These are phyloP conservation scores for Recurvirostra avosetta DNA, from an alignment of 2,113 vertebrate species.

Conservation along the genomic window DNA sequence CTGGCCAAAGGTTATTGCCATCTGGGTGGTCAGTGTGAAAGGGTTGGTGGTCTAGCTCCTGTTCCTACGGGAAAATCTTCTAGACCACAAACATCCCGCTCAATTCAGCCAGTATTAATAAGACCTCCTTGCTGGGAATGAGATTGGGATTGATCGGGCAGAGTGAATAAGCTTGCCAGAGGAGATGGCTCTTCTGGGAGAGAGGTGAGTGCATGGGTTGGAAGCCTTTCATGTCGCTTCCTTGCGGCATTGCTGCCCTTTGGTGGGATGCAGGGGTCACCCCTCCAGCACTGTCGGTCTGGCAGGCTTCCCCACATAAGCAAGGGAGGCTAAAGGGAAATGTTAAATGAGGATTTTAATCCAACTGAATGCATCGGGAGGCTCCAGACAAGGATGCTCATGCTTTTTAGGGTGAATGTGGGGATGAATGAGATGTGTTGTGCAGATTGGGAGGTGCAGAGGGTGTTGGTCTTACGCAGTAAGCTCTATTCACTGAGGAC, in stretches of 20 bases:
- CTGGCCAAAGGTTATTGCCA: neutral
- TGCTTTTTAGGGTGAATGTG: neutral
- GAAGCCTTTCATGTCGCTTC: neutral
- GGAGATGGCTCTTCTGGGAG: neutral
- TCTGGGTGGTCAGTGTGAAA: slow-evolving; percentile 33
- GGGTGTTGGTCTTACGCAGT: neutral
- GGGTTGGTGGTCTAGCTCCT: neutral
- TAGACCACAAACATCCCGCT: neutral
- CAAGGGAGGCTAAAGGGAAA: neutral
- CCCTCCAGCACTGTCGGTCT: rapidly evolving
- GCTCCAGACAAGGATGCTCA: neutral
- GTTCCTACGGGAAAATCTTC: slow-evolving; percentile 5
- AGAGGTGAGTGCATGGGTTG: neutral
- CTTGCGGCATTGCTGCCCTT: rapidly evolving
- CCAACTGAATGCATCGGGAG: neutral
- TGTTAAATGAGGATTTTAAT: neutral
- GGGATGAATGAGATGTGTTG: neutral
- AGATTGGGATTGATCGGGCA: neutral
- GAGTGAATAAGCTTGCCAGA: neutral
- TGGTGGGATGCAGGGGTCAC: neutral
- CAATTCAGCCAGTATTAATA: neutral
- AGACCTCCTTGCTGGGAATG: neutral
- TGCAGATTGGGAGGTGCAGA: neutral
- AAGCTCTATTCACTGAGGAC: neutral
- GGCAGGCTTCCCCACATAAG: neutral